phyloP scores from a whole-genome alignment of 2,888 invertebrate genomes.

The Koerneria pararmatus region DNA sequence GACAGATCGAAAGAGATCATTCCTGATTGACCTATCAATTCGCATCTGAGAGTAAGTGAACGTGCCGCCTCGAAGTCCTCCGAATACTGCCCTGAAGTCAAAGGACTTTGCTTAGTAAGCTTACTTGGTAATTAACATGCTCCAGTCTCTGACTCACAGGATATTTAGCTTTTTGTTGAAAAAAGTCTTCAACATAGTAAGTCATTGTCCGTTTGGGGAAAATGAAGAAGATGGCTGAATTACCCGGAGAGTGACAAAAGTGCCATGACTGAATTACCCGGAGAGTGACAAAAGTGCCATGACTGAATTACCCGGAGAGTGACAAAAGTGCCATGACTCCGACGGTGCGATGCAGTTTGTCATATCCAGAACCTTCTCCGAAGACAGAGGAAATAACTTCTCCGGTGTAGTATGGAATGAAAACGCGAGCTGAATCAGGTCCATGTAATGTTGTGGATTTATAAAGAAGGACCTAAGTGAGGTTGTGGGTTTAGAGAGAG shows the following conservation, averaged over 20 bases:
- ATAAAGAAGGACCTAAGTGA: too few relatives aligned
- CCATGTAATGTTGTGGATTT: too few relatives aligned
- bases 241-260: conserved; percentile 12
- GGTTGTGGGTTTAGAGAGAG: too few relatives aligned
- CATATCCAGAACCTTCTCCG: conserved; percentile 48
- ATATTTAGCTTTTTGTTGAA: too few relatives aligned
- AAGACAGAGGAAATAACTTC: conserved; percentile 56
- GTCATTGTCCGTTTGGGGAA: background rate
- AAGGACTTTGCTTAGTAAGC: too few relatives aligned
- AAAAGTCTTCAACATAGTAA: too few relatives aligned
- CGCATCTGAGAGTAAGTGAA: conserved; percentile 59
- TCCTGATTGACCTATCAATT: conserved; percentile 49
- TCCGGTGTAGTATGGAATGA: conserved; percentile 58
- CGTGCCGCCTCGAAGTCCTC: conserved; percentile 60
- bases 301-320: conserved; percentile 29
- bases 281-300: conserved; percentile 27
- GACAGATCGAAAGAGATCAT: conserved; percentile 58
- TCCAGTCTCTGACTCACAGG: too few relatives aligned
- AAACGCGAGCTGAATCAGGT: conserved; percentile 58
- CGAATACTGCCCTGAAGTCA: conserved; percentile 59
- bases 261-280: background rate
- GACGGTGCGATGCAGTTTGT: conserved; percentile 48
- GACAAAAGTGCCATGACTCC: conserved; percentile 51
- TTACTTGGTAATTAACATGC: too few relatives aligned
- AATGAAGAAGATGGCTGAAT: too few relatives aligned